phyloP scores from a whole-genome alignment of 1,140 invertebrate species.

The Argopecten irradians region DNA sequence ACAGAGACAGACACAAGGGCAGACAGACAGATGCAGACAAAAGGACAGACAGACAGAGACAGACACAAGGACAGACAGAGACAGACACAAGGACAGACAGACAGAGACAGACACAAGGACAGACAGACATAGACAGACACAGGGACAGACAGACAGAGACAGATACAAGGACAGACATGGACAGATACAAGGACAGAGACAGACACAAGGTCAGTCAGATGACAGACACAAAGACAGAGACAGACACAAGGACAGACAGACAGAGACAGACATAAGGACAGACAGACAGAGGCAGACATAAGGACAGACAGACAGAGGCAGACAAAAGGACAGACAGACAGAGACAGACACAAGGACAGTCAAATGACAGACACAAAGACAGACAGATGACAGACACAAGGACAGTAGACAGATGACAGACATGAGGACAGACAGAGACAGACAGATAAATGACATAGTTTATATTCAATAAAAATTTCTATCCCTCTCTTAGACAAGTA shows the following conservation, averaged over 20 bases:
- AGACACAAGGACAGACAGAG: too few species aligned
- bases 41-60: background rate
- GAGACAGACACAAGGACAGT: too few species aligned
- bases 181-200: too few species aligned
- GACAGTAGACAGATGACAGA: too few species aligned
- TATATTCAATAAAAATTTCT: too few species aligned
- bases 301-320: background rate
- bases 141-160: background rate
- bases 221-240: background rate
- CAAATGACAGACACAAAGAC: background rate
- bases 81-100: background rate
- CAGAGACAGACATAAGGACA: background rate
- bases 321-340: background rate
- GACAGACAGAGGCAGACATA: background rate
- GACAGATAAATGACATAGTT: background rate
- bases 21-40: background rate
- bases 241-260: background rate
- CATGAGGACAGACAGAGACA: background rate
- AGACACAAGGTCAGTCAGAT: background rate
- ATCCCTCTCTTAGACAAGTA: background rate
- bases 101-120: background rate
- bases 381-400: background rate
- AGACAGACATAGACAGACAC: background rate
- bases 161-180: too few species aligned
- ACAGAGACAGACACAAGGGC: background rate